Evolutionary conservation across 2,888 invertebrate genomes (phyloP), one percentile per base, ranked within the genome.

Genomic region (Amblyjoppa fuscipennis): DNA sequence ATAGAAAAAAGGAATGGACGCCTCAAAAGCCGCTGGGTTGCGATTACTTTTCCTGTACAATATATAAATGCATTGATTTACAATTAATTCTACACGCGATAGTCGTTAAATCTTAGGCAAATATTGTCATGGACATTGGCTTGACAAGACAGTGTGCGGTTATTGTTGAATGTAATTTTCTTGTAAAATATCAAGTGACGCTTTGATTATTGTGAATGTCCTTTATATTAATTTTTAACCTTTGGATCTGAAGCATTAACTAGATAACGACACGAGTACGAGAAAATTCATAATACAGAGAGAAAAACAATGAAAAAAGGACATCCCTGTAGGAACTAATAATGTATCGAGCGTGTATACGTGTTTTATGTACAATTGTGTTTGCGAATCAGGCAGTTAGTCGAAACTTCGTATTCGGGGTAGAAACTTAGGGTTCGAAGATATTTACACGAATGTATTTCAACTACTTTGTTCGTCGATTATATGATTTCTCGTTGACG

Each of bases 401-500:
- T 4, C 28, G n/a, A 53, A 68, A 68, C n/a, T 13, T 68, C 38
- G 28, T 7, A 13, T 64, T 53, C n/a, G 13, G 11, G 5, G 11
- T 4, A 11, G 11, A 53, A 77, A 68, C 28, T 13, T 56, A 38
- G n/a, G 3, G 13, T 53, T 53, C 25, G 9, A n/a, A 20, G 73
- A 11, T 51, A 20, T 28, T 51, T 11, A 20, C 25, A 16, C n/a
- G 16, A 68, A 45, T 16, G 6, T 38, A 25, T 83, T 77, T 86
- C 81, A 86, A 75, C 83, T 81, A 49, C 49, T 69, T 51, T 80
- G 66, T 20, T 81, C 69, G 11, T 41, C 53, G 16, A 71, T 80
- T 41, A 28, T 49, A 38, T 71, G 78, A 80, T 86, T 91, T 82
- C 87, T 91, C 61, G 96, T 96, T 0, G 96, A 96, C 2, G 97